These are phyloP conservation scores for Eupithecia insigniata DNA, from an alignment of 2,888 invertebrate species.

Conservation along the genomic window DNA sequence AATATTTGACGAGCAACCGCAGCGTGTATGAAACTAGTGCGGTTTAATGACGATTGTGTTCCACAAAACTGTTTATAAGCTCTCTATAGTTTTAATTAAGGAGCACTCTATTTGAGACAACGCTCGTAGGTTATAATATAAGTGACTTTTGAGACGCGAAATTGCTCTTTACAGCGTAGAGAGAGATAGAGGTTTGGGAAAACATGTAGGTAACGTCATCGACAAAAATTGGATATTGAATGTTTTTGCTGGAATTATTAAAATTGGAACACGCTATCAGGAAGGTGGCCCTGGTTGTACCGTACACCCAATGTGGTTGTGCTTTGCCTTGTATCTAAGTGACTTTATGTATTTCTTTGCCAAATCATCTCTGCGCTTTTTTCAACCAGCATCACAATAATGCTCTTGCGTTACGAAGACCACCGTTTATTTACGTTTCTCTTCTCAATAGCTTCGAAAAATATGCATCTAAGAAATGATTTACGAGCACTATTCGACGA, in stretches of 20 bases:
- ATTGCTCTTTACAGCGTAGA: not conserved
- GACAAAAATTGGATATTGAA: not conserved
- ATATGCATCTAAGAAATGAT: too few relatives aligned
- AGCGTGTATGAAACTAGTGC: constrained; percentile 52
- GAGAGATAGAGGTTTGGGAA: not conserved
- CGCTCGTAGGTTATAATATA: constrained; percentile 40
- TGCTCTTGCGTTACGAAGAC: not conserved
- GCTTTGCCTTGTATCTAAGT: not conserved
- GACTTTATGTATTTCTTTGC: not conserved
- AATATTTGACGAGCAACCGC: constrained; percentile 55
- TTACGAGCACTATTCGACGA: too few relatives aligned
- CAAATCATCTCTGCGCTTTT: not conserved
- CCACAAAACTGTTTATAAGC: constrained; percentile 51
- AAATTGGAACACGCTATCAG: not conserved
- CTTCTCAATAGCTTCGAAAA: not conserved
- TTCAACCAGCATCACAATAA: not conserved
- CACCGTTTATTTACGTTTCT: not conserved
- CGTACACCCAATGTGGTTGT: not conserved
- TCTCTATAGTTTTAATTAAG: constrained; percentile 39
- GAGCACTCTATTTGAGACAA: constrained; percentile 40
- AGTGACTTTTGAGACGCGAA: constrained; percentile 17
- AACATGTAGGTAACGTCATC: not conserved
- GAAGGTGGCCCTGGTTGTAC: not conserved
- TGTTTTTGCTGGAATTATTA: not conserved
- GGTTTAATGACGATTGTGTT: constrained; percentile 48